Evolutionary conservation across 1,140 invertebrate genomes (phyloP).

Genomic region (Littorina saxatilis): DNA sequence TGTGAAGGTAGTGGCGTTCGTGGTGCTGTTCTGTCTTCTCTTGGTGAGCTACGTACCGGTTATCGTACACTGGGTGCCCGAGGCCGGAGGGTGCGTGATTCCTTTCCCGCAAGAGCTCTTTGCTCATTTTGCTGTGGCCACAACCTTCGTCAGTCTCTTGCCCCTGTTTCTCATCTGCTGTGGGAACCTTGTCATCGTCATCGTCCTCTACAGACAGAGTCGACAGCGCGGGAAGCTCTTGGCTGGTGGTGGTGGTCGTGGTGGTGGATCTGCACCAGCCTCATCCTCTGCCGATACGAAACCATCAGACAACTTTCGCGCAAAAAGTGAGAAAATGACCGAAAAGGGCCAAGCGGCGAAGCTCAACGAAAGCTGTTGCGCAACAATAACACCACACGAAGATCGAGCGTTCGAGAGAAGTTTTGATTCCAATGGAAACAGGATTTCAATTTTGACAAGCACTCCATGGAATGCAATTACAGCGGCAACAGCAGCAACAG

Average conservation of each 20-base stretch:
- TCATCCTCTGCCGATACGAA: no score
- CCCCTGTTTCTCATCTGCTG: slow-evolving; percentile 37
- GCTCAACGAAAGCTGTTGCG: no score
- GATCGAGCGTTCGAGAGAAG: no score
- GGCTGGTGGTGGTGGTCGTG: background rate
- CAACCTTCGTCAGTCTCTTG: slow-evolving; percentile 38
- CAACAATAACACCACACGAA: no score
- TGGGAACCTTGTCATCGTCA: slow-evolving; percentile 36
- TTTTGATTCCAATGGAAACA: no score
- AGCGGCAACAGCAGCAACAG: no score
- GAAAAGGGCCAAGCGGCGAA: no score
- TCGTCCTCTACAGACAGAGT: slow-evolving; percentile 20
- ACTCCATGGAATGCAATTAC: no score
- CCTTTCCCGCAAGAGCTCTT: background rate
- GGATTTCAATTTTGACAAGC: no score
- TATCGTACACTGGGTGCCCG: slow-evolving; percentile 10
- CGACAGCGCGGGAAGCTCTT: background rate
- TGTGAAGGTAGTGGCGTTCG: background rate
- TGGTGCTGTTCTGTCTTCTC: slow-evolving; percentile 10
- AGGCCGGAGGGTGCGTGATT: slow-evolving; percentile 21
- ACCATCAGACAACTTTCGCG: no score
- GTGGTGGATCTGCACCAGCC: no score
- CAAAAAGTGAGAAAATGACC: no score
- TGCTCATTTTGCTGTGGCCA: slow-evolving; percentile 38
- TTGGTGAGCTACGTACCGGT: slow-evolving; percentile 30